Conservation (phyloP, 2,888 invertebrate genomes). For the Tachina grossa region DNA sequence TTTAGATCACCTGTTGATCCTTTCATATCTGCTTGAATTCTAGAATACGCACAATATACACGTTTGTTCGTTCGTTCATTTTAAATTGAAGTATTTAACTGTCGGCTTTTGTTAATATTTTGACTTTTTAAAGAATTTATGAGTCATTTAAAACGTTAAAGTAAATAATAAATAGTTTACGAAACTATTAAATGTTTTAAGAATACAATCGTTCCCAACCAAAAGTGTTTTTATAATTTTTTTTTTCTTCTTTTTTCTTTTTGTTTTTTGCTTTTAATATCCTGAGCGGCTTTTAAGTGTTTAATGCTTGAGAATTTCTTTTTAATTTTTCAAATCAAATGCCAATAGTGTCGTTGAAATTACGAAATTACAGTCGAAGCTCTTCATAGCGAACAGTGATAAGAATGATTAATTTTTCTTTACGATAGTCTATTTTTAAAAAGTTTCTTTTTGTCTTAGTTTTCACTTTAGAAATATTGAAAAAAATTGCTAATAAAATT, state of each 20-base stretch:
- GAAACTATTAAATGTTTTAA: slow-evolving; percentile 44
- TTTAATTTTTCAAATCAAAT: slow-evolving; percentile 39
- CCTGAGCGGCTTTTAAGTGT: slow-evolving; percentile 62
- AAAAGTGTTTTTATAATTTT: slow-evolving; percentile 19
- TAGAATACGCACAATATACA: background rate
- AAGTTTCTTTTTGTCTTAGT: no score
- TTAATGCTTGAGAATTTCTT: slow-evolving; percentile 35
- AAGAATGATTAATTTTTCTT: background rate
- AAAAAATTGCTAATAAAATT: no score
- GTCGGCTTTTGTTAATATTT: slow-evolving; percentile 64
- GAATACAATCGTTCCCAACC: slow-evolving; percentile 43
- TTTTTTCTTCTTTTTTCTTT: background rate
- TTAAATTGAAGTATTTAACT: slow-evolving; percentile 34
- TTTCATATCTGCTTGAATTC: slow-evolving; percentile 47
- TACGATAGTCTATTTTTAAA: background rate
- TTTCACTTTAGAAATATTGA: no score
- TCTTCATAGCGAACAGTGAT: background rate
- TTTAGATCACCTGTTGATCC: slow-evolving; percentile 71
- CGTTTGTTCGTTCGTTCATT: slow-evolving; percentile 13
- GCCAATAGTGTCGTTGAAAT: slow-evolving; percentile 19
- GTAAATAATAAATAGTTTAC: slow-evolving; percentile 47
- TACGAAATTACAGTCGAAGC: slow-evolving; percentile 9
- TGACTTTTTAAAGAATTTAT: slow-evolving; percentile 66
- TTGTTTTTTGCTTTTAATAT: slow-evolving; percentile 26
- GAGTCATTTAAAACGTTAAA: slow-evolving; percentile 54